phyloP scores from a whole-genome alignment of 2,888 invertebrate genomes.

The Aspidiotus rigidus region DNA sequence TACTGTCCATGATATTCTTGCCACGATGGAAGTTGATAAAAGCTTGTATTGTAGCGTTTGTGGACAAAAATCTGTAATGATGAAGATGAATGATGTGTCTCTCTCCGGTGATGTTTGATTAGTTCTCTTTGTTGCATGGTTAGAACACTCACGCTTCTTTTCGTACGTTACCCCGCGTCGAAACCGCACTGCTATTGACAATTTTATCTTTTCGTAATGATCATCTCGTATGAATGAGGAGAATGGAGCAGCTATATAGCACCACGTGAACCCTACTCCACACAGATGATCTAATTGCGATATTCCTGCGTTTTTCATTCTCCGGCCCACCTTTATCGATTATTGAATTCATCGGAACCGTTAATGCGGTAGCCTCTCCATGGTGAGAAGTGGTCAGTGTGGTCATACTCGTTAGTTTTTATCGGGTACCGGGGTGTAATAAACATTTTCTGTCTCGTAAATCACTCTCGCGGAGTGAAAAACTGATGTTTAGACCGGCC shows the following conservation, averaged over 20 bases:
- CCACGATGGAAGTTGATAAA: too few species aligned
- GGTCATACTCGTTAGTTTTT: slow-evolving; percentile 3
- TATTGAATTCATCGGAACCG: slow-evolving; percentile 6
- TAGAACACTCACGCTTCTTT: too few species aligned
- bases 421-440: slow-evolving; percentile 4
- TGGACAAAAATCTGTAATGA: too few species aligned
- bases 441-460: slow-evolving; percentile 8
- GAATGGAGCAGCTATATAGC: neutral
- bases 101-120: too few species aligned
- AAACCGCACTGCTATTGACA: too few species aligned
- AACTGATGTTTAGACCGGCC: too few species aligned
- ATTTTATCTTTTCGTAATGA: neutral
- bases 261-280: too few species aligned
- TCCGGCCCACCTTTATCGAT: neutral
- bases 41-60: too few species aligned
- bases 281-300: neutral
- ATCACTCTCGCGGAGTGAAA: neutral
- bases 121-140: too few species aligned
- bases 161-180: too few species aligned
- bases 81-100: too few species aligned
- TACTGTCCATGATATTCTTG: too few species aligned
- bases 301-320: neutral
- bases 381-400: neutral
- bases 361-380: neutral
- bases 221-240: neutral